Evolutionary conservation across 2,797 vertebrate species (phyloP).

Genomic region (Nothura maculosa): DNA sequence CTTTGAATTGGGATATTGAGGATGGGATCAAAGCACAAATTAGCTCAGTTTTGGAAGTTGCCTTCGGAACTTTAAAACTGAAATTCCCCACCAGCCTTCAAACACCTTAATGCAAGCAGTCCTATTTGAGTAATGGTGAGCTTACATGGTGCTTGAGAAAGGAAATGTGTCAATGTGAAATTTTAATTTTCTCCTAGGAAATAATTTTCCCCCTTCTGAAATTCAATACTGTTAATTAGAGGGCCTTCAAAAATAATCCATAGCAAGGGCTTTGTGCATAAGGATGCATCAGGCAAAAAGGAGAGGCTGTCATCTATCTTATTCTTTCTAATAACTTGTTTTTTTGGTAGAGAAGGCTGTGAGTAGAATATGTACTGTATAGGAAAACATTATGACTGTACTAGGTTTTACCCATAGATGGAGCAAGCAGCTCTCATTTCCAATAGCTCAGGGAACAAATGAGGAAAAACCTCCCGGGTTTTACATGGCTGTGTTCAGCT

Average conservation of each 20-base stretch:
- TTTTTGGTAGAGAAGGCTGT: background rate
- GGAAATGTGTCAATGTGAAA: background rate
- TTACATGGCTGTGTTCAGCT: background rate
- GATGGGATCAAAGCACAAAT: background rate
- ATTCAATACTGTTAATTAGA: background rate
- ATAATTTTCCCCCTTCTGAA: background rate
- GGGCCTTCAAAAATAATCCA: background rate
- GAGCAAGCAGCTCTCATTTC: constrained; percentile 61
- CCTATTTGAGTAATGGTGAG: background rate
- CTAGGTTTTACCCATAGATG: constrained; percentile 64
- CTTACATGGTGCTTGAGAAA: background rate
- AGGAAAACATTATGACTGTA: background rate
- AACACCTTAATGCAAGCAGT: background rate
- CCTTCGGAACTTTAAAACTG: background rate
- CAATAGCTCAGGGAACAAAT: background rate
- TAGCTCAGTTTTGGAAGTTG: background rate
- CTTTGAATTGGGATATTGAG: background rate
- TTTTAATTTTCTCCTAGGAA: background rate
- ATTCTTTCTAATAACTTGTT: background rate
- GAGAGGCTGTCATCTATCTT: background rate
- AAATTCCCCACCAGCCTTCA: background rate
- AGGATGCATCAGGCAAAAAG: background rate
- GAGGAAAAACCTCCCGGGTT: background rate
- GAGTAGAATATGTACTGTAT: background rate
- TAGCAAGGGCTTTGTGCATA: background rate